Evolutionary conservation across 2,888 invertebrate species (phyloP), one percentile per base, ranked within the genome.

Genomic region (Tuberolachnus salignus): DNA sequence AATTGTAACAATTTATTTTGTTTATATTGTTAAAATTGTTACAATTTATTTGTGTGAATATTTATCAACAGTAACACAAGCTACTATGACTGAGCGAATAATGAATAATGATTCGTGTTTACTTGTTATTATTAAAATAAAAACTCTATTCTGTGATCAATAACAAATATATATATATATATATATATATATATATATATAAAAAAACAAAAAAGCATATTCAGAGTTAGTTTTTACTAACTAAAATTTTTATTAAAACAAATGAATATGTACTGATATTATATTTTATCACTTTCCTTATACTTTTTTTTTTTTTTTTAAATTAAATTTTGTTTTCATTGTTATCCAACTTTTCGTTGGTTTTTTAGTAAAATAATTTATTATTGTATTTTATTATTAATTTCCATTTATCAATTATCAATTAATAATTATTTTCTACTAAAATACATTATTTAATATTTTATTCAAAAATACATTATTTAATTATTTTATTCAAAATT

Each of bases 51-150:
- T 78, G 75, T 78, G 75, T 78, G 75, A 78, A 78, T 78, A 66
- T 75, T 67, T 78, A 59, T 78, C 67, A 78, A 78, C 75, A 78
- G 75, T 78, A 78, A 75, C 66, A 75, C 75, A 75, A 78, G 21
- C 21, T 51, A 73, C 63, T 63, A 73, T 51, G 73, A 73, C 73
- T 73, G 73, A 73, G 42, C 51, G 63, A 73, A 73, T 73, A 73
- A 73, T 14, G 6, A 42, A 21, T n/a, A n/a, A n/a, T 21, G 21
- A 72, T 73, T 73, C 42, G 51, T 73, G 3, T 73, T 63, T 73
- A 63, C 16, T 73, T 73, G 63, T 73, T 63, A 63, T 73, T 19
- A 51, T 34, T 42, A 63, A 34, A 34, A 34, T 34, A 34, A 34
- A 34, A 11, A 21, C 9, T 34, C 46, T 61, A 72, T 72, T 61